Evolutionary conservation across 2,797 vertebrate genomes (phyloP), one percentile per base, ranked within the genome.

Genomic region (Gobio occitaniae): DNA sequence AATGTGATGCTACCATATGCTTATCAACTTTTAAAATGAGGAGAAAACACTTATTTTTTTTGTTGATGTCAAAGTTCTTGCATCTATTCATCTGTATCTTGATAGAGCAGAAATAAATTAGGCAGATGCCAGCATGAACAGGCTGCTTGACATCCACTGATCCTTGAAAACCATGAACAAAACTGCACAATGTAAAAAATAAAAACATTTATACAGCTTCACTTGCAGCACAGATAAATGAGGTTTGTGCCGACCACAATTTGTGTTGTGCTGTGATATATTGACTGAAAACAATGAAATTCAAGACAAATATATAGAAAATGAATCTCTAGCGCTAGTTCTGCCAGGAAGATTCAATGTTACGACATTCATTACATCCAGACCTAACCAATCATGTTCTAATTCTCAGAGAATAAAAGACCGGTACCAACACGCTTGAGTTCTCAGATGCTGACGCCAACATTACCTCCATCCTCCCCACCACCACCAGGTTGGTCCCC

Each of bases 211-310:
- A 79, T 36, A 66, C n/a, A 66, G 63, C 48, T 66, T 66, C 8
- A 47, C 76, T 80, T 50, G 61, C 44, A 52, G 17, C 78, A n/a
- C 2, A 25, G 25, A 65, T n/a, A 80, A 68, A 80, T 50, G 61
- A 32, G 59, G 78, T 48, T 80, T 68, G 29, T 52, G 63, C 61
- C 21, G 17, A 36, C 47, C 78, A 66, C 47, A 68, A 12, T 52
- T 68, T 68, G 61, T 68, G 63, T 63, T 6, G 32, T 80, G 29
- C 63, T 52, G 2, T 80, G 29, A 80, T 80, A 68, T 80, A 68
- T 68, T 68, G 78, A 3, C 78, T 66, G 16, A 66, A 79, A 80
- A 66, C 44, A 52, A 12, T 50, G 11, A 50, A 66, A 80, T 50
- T 79, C 50, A 59, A 29, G 36, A 61, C 21, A 25, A 78, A 61